Evolutionary conservation across 1,140 invertebrate genomes (phyloP).

Genomic region (Lordiphosa stackelbergi): DNA sequence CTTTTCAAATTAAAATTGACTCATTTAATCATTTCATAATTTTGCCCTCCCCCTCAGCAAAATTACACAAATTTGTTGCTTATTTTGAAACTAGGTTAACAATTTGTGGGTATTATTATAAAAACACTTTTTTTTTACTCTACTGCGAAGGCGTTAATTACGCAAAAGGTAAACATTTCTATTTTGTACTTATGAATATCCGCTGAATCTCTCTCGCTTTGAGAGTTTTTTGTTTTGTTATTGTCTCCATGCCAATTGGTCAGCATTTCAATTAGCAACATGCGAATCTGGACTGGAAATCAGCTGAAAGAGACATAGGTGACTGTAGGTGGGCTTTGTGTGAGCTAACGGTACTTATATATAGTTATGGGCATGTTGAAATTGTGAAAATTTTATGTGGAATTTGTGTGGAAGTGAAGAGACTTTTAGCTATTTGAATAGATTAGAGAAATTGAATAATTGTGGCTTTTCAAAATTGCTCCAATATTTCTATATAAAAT

Average conservation of each 20-base stretch:
- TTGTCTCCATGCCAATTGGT: background rate
- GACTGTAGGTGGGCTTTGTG: background rate
- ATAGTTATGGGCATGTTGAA: background rate
- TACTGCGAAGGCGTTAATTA: conserved; percentile 16
- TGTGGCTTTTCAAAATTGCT: too few species aligned
- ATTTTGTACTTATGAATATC: conserved; percentile 10
- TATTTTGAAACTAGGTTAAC: conserved; percentile 39
- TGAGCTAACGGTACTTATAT: too few species aligned
- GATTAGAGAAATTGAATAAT: too few species aligned
- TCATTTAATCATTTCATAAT: conserved; percentile 11
- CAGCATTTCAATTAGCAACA: conserved; percentile 20
- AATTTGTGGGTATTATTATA: conserved; percentile 14
- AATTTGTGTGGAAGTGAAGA: too few species aligned
- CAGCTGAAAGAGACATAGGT: background rate
- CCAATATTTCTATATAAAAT: too few species aligned
- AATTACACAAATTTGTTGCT: conserved; percentile 2
- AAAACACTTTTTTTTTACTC: conserved; percentile 4
- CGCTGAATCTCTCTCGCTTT: conserved; percentile 6
- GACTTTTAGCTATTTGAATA: too few species aligned
- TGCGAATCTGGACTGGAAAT: conserved; percentile 8
- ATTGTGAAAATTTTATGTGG: background rate
- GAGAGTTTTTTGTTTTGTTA: background rate
- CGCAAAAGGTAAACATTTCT: conserved; percentile 15
- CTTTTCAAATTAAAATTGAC: background rate
- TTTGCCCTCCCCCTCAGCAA: conserved; percentile 5